phyloP scores from a whole-genome alignment of 2,113 vertebrate species.

The Setophaga coronata region DNA sequence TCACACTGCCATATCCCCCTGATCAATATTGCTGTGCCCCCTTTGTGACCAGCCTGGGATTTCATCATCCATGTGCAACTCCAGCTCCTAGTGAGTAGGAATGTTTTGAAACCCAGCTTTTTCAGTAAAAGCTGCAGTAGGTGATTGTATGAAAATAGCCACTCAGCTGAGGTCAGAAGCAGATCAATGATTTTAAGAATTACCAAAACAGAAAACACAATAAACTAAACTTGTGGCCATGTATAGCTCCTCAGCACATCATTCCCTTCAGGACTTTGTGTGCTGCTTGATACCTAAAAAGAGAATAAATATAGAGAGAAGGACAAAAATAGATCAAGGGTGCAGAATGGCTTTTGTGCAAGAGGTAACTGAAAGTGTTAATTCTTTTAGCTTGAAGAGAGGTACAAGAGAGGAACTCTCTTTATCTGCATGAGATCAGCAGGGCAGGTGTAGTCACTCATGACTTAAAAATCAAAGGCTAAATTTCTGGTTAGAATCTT shows the following conservation, averaged over 20 bases:
- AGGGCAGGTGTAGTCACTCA: not conserved
- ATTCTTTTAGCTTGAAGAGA: not conserved
- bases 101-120: not conserved
- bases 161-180: not conserved
- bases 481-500: not conserved
- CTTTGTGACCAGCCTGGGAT: not conserved
- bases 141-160: not conserved
- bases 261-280: not conserved
- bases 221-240: not conserved
- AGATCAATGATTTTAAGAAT: not conserved
- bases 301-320: not conserved
- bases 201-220: not conserved
- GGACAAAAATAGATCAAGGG: not conserved
- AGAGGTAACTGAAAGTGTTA: not conserved
- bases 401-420: not conserved
- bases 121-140: not conserved
- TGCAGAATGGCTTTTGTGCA: not conserved
- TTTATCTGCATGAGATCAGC: not conserved
- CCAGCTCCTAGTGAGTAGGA: not conserved
- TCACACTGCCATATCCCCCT: not conserved
- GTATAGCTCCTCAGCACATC: not conserved
- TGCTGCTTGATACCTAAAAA: not conserved
- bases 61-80: not conserved
- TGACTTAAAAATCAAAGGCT: not conserved
- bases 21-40: not conserved